Evolutionary conservation across 2,113 vertebrate genomes (phyloP).

Genomic region (Spheniscus mendiculus): DNA sequence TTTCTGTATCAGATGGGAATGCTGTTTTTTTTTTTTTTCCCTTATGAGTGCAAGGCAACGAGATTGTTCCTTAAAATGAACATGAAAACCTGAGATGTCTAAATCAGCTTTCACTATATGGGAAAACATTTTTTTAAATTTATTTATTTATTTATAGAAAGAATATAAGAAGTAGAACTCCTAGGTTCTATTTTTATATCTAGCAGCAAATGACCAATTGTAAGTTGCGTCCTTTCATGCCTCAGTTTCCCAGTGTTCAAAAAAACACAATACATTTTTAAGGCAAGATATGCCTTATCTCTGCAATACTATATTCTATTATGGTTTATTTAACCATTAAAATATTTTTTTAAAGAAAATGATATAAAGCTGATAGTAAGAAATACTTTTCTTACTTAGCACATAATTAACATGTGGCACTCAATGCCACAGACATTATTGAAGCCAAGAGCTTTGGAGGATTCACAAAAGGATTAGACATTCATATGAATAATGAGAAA

Average conservation of each 20-base stretch:
- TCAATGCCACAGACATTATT: conserved; percentile 36
- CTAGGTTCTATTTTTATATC: background rate
- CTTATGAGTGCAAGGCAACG: background rate
- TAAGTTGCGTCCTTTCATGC: background rate
- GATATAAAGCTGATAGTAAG: conserved; percentile 49
- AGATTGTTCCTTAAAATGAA: conserved; percentile 12
- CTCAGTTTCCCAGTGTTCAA: conserved; percentile 8
- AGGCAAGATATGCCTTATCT: background rate
- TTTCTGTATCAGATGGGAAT: background rate
- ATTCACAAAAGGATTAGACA: conserved; percentile 57
- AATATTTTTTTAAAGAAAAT: background rate
- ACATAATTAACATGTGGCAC: conserved; percentile 47
- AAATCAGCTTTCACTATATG: background rate
- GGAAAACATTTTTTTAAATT: background rate
- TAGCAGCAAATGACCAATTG: background rate
- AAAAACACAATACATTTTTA: background rate
- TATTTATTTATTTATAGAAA: background rate
- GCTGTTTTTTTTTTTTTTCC: fast-evolving
- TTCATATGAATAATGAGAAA: conserved; percentile 64
- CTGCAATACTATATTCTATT: background rate
- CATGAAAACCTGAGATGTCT: background rate
- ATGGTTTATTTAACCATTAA: background rate
- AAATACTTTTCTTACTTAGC: conserved; percentile 12
- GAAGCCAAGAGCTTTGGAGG: conserved; percentile 61
- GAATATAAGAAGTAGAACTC: background rate